Conservation (phyloP, 2,888 invertebrate genomes). For the Panzeria rudis region DNA sequence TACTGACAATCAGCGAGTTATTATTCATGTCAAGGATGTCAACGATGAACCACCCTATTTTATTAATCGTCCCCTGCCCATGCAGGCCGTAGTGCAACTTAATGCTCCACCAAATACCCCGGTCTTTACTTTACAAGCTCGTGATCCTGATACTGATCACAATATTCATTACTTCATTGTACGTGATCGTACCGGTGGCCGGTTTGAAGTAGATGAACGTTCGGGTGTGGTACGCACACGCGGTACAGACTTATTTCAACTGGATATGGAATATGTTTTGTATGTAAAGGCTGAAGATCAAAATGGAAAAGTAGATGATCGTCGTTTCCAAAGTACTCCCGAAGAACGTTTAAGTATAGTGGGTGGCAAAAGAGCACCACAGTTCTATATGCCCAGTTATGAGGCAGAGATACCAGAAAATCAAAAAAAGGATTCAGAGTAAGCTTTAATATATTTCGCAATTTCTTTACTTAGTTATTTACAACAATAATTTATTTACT, state of each 20-base stretch:
- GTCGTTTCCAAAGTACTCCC: conserved; percentile 94
- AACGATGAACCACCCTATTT: conserved; percentile 98
- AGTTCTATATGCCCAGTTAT: conserved; percentile 98
- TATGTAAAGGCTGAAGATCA: conserved; percentile 98
- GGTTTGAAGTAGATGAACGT: conserved; percentile 94
- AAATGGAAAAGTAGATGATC: conserved; percentile 95
- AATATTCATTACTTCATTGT: conserved; percentile 98
- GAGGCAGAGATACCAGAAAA: conserved; percentile 98
- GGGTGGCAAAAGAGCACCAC: conserved; percentile 98
- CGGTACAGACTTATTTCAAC: conserved; percentile 95
- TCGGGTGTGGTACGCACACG: conserved; percentile 96
- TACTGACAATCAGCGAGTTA: conserved; percentile 97
- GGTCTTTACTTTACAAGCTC: conserved; percentile 98
- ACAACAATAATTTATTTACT: too few species aligned
- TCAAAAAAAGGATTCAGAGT: conserved; percentile 98
- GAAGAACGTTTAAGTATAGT: conserved; percentile 96
- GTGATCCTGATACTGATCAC: conserved; percentile 98
- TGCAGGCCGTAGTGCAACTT: conserved; percentile 98
- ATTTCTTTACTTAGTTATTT: background rate
- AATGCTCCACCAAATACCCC: conserved; percentile 98
- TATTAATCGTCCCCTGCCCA: conserved; percentile 97
- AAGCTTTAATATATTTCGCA: conserved; percentile 83
- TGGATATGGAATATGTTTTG: conserved; percentile 98
- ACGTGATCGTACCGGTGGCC: conserved; percentile 92
- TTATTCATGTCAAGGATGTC: conserved; percentile 96